Percentiles rank a stretch among this genome's conserved stretches.
phyloP scores from a whole-genome alignment of 2,888 invertebrate species.

The Sphaeridia pumilis region DNA sequence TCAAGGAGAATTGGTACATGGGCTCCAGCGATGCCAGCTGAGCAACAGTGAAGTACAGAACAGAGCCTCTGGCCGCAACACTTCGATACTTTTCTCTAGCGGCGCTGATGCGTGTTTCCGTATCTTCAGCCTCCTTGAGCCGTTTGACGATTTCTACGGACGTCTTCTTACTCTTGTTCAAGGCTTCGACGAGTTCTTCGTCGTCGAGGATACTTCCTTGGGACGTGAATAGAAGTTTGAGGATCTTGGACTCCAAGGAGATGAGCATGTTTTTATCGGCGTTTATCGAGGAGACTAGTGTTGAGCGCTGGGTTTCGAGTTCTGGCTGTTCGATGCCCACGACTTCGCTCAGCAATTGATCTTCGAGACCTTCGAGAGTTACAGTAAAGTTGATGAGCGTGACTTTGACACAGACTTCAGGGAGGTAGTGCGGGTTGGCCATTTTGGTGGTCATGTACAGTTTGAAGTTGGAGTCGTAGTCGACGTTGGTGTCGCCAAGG shows the following conservation, averaged over 20 bases:
- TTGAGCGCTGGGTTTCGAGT: constrained; percentile 66
- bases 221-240: constrained; percentile 65
- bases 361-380: constrained; percentile 76
- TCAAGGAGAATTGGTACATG: constrained; percentile 93
- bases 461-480: constrained; percentile 72
- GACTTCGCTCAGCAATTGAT: constrained; percentile 77
- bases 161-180: constrained; percentile 83
- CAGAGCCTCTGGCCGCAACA: constrained; percentile 76
- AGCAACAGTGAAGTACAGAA: constrained; percentile 81
- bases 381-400: constrained; percentile 88
- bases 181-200: constrained; percentile 79
- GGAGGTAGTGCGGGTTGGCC: constrained; percentile 84
- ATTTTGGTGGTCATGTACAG: constrained; percentile 85
- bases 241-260: constrained; percentile 78
- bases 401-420: constrained; percentile 85
- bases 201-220: constrained; percentile 87
- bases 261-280: constrained; percentile 71
- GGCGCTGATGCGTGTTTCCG: constrained; percentile 71
- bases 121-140: constrained; percentile 71
- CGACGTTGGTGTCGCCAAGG: constrained; percentile 77
- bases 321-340: constrained; percentile 84
- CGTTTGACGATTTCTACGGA: constrained; percentile 82
- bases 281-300: constrained; percentile 72
- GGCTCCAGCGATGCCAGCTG: constrained; percentile 76
- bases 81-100: constrained; percentile 75